Evolutionary conservation across 2,888 invertebrate genomes (phyloP).

Genomic region (Sesia bembeciformis): DNA sequence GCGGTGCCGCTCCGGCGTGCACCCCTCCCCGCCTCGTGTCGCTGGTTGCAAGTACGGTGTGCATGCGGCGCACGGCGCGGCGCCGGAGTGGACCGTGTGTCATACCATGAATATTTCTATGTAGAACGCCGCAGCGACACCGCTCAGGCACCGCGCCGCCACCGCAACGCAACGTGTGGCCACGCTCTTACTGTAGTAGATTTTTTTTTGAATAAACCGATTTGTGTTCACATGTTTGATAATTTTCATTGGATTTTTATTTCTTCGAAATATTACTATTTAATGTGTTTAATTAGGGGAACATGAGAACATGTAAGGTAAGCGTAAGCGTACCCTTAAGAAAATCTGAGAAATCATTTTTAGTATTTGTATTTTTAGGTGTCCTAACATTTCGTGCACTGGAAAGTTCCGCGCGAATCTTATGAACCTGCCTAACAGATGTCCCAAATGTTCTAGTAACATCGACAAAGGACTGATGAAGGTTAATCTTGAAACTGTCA

Average conservation of each 20-base stretch:
- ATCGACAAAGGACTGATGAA: conserved; percentile 38
- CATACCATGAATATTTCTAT: conserved; percentile 3
- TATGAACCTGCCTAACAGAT: conserved; percentile 31
- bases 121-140: conserved; percentile 2
- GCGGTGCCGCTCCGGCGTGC: too few species aligned
- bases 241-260: too few species aligned
- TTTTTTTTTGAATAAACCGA: too few species aligned
- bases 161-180: too few species aligned
- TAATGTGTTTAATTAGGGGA: too few species aligned
- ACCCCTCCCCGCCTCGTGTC: conserved; percentile 2
- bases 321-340: too few species aligned
- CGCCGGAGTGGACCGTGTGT: conserved; percentile 2
- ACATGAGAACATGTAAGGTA: too few species aligned
- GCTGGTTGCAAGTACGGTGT: conserved; percentile 2
- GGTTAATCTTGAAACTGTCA: conserved; percentile 33
- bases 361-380: conserved; percentile 23
- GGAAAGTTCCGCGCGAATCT: conserved; percentile 35
- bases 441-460: conserved; percentile 33
- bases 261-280: too few species aligned
- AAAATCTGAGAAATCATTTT: too few species aligned
- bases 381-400: conserved; percentile 40
- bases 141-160: conserved; percentile 1
- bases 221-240: too few species aligned
- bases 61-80: too few species aligned
- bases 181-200: too few species aligned